Base-by-base conservation (phyloP, 2,797 vertebrate species). In the Danio jaintianensis region DNA sequence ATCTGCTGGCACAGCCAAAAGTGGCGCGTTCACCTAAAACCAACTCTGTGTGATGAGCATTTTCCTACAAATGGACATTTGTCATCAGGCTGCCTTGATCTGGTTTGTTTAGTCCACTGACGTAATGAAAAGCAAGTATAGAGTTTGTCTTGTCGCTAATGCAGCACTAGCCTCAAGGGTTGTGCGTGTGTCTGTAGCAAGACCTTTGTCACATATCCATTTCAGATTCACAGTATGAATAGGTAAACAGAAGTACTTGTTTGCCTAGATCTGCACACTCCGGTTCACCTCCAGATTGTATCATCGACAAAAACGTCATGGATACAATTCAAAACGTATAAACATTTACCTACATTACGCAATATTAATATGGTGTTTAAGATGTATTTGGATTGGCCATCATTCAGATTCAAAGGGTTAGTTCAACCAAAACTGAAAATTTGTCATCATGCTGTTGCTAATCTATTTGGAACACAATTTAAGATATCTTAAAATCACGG, bases 231-330 rank as follows among this genome's bases (percentile, higher is more conserved):
- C 61, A 0, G 15, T 10, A 48, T 36, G 10, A 69, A 70, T 59
- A n/a, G 2, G 22, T 42, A 48, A 78, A 69, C 22, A 0, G 66
- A 67, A 61, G 7, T 40, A 83, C 70, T 78, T 8, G 78, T 81
- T 78, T 50, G 48, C 18, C 75, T 47, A 75, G 75, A 76, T 48
- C 15, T 7, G 47, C 69, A 55, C 10, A n/a, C 73, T 45, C 6
- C 16, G 20, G 45, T 61, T 56, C 12, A 18, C 16, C 15, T 61
- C 10, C 18, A 38, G 18, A 43, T 78, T 55, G 52, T 43, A 53
- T 56, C 48, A 52, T 78, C 18, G 29, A 15, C 16, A 4, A 6
- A 62, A 59, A 56, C 1, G 18, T n/a, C 36, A 42, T n/a, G 43
- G 42, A n/a, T 69, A 59, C 22, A 50, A 11, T 22, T 61, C 2